Evolutionary conservation across 2,113 vertebrate species (phyloP).

Genomic region (Alligator sinensis): DNA sequence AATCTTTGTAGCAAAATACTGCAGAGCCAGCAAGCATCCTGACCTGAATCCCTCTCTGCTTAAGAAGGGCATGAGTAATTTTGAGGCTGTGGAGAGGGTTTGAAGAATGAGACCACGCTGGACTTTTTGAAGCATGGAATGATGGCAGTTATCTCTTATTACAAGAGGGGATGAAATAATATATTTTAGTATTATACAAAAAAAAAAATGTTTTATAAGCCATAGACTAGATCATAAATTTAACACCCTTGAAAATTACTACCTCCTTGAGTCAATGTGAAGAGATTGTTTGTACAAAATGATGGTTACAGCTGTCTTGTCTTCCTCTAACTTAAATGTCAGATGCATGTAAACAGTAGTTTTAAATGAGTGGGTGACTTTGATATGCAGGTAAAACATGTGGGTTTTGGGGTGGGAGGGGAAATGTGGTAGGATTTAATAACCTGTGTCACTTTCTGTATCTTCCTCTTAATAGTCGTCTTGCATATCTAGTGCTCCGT

Average conservation of each 20-base stretch:
- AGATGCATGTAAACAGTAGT: neutral
- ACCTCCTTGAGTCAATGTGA: neutral
- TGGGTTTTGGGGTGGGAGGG: neutral
- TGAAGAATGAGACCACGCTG: neutral
- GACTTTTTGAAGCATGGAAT: neutral
- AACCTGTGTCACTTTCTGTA: neutral
- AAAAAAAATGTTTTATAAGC: neutral
- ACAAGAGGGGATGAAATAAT: neutral
- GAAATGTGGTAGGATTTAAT: neutral
- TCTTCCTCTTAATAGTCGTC: neutral
- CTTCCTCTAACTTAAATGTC: neutral
- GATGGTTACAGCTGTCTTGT: neutral
- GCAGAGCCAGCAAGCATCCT: neutral
- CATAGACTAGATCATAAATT: neutral
- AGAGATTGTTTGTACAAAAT: neutral
- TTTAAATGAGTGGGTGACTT: neutral
- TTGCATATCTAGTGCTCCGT: neutral
- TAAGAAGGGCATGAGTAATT: neutral
- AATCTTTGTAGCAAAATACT: neutral
- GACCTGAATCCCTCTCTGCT: neutral
- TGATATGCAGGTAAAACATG: neutral
- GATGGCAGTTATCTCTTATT: neutral
- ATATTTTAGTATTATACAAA: neutral
- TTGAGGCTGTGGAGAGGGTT: neutral
- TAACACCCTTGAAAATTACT: neutral